Base-by-base conservation (phyloP, 2,113 vertebrate species). In the Heloderma charlesbogerti region DNA sequence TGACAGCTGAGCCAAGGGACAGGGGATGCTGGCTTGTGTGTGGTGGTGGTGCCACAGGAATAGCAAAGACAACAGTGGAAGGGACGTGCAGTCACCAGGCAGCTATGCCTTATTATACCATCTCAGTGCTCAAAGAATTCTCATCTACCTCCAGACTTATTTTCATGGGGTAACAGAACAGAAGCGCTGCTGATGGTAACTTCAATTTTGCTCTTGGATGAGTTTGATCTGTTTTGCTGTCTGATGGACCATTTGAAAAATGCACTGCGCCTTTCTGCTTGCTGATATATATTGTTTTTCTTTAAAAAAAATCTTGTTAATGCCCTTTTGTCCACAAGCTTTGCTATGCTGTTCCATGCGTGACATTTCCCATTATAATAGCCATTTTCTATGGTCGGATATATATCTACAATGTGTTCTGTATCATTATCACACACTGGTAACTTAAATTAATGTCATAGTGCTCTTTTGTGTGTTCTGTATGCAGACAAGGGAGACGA, bases 401-500 rank as follows among this genome's bases (percentile, higher is more conserved):
- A 81, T 31, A 45, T 40, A 92, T 69, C 43, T 78, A 45, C 29
- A 72, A 6, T 34, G 0, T 63, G n/a, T 90, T 92, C 71, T 90
- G 40, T 88, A 34, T 0, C 0, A 27, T 72, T 78, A 48, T 78
- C n/a, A 31, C 15, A 72, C 37, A 80, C 31, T 57, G 60, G 16
- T 34, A 67, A 89, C 94, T 89, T 29, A 8, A 79, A 43, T 89
- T 37, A 89, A 45, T 29, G 40, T 6, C 87, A 22, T 37, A 88
- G 34, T 31, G 12, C 0, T 57, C 3, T 69, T 1, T n/a, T 79
- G 6, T 79, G 89, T 20, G 15, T 31, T 54, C 2, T 71, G 2
- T 40, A 27, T 43, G 10, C 1, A 10, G 20, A 43, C 31, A 15
- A 54, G 4, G 40, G 25, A 83, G 20, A 66, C 51, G 80, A n/a